Evolutionary conservation across 1,140 invertebrate genomes (phyloP), one percentile per base, ranked within the genome.

Genomic region (Euwallacea similis): DNA sequence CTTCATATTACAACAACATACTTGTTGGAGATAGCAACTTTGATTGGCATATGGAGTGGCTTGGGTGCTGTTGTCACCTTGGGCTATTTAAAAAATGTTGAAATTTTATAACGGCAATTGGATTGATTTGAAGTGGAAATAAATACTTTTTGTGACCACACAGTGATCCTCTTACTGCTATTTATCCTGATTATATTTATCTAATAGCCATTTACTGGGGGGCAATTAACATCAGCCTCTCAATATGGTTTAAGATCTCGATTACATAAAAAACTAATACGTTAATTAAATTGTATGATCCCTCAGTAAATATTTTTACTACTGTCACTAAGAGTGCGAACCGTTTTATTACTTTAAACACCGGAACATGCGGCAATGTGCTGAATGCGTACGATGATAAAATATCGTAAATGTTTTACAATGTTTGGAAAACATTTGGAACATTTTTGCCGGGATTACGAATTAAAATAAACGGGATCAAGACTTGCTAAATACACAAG

Each of bases 21-120:
- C 59, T 61, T 61, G 59, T 61, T 61, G 6, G 7, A 61, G 59
- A 61, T 61, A 63, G 50, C 7, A 54, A 13, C 8, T 10, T 7
- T 66, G 47, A 66, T 66, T 55, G 33, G 16, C 47, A 66, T 42
- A 11, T 42, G 42, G 42, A 61, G 33, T 42, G 46, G 54, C 72
- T 66, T 33, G 1, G 4, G 4, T 33, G 21, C 21, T 33, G 21
- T 33, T 33, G 21, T 33, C 21, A 33, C 21, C 21, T 33, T 33
- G 21, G 21, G 21, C 21, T 33, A 33, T 33, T 33, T 33, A 33
- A 33, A 33, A 33, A 33, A 33, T 33, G n/a, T 33, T 33, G 21
- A 33, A 33, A 33, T 33, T 33, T 33, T 33, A 33, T 33, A 33
- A 33, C 4, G 1, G 4, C 4, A 2, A 33, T 33, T 4, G 21